Evolutionary conservation across 2,797 vertebrate genomes (phyloP), one percentile per base, ranked within the genome.

Genomic region (Echiichthys vipera): DNA sequence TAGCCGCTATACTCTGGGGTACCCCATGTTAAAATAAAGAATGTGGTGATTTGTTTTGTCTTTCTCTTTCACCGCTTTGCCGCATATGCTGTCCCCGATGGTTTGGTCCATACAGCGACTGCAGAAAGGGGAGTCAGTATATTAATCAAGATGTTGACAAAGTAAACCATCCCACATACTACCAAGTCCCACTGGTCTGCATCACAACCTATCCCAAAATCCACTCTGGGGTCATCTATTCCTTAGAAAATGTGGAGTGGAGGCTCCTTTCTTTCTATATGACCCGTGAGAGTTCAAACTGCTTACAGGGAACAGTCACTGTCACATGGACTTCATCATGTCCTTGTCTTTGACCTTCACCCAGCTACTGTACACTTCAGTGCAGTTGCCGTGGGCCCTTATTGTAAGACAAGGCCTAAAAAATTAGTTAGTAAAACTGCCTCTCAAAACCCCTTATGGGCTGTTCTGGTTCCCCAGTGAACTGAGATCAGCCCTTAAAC

Each of bases 121-220:
- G 78, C 74, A 65, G 82, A 78, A 88, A 57, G 76, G 67, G 78
- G 78, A 88, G 87, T 85, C 81, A 78, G 88, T 88, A 91, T 93
- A 95, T 94, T 94, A 93, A 94, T 94, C 94, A 94, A 92, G 86
- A 84, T 87, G 87, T 89, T 93, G 92, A 93, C 91, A 93, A 90
- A 86, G 83, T 83, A 83, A 89, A 64, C 78, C 87, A 72, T 80
- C 77, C 61, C 40, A 29, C 65, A 45, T 78, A 49, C 83, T 63
- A 54, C 78, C 68, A 36, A 62, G 76, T 92, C 90, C 89, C 90
- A 79, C 67, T 53, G 89, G 87, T 82, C 79, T 82, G 83, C 80
- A 58, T 87, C 77, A 20, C 34, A 15, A 46, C 83, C 77, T 56
- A 67, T 84, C 78, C 76, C 68, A 80, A 83, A 86, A 88, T 69